phyloP scores from a whole-genome alignment of 2,888 invertebrate species.

The Megalurothrips usitatus region DNA sequence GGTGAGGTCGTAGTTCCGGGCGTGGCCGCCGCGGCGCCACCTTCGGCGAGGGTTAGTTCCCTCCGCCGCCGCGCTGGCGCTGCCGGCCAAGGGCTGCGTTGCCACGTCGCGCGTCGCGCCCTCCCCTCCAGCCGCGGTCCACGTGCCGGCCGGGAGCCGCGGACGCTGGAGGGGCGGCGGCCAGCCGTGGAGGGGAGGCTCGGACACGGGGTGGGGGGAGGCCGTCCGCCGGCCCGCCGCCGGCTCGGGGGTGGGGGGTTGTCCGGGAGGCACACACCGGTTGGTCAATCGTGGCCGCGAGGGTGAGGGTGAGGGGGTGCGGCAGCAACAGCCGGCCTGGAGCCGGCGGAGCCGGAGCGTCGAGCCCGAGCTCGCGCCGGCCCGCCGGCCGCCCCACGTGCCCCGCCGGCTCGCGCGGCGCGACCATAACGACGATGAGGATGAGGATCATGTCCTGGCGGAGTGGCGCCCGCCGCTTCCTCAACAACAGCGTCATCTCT shows the following conservation, averaged over 20 bases:
- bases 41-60: background rate
- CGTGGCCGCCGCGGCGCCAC: background rate
- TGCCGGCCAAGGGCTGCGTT: background rate
- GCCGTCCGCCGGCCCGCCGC: background rate
- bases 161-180: slow-evolving; percentile 4
- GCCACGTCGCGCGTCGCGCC: background rate
- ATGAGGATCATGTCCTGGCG: too few relatives aligned
- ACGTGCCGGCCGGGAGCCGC: background rate
- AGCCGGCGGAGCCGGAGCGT: background rate
- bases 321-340: background rate
- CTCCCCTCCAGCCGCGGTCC: slow-evolving; percentile 7
- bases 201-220: slow-evolving; percentile 4
- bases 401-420: background rate
- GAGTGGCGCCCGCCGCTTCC: too few relatives aligned
- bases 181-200: background rate
- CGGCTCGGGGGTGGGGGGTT: background rate
- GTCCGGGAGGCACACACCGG: background rate
- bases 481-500: too few relatives aligned
- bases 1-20: background rate
- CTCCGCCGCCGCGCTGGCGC: background rate
- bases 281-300: slow-evolving; percentile 1
- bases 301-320: background rate
- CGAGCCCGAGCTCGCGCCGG: background rate
- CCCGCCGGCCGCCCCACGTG: background rate
- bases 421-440: too few relatives aligned